These are phyloP conservation scores for Drosophila niveifrons DNA, from an alignment of 2,888 invertebrate species.

Conservation along the genomic window DNA sequence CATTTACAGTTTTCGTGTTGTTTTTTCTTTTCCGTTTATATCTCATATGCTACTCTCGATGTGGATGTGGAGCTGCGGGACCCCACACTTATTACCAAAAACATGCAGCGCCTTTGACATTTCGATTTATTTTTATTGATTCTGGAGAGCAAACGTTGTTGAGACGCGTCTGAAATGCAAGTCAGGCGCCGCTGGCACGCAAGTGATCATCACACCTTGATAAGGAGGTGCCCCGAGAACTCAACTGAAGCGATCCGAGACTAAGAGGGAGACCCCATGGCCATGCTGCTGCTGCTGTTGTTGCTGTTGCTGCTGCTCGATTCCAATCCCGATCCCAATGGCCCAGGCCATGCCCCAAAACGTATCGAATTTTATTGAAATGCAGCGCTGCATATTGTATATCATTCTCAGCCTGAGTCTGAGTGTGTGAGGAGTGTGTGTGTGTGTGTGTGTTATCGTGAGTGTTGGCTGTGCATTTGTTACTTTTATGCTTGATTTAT, in stretches of 20 bases:
- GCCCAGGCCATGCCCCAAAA: conserved; percentile 54
- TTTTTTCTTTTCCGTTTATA: conserved; percentile 1
- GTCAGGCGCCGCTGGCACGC: conserved; percentile 82
- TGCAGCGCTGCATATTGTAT: conserved; percentile 57
- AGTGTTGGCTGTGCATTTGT: conserved; percentile 80
- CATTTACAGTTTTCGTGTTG: conserved; percentile 64
- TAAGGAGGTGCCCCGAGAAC: conserved; percentile 44
- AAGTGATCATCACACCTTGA: conserved; percentile 82
- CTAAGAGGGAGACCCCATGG: background rate
- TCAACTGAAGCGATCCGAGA: background rate
- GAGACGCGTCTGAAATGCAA: conserved; percentile 74
- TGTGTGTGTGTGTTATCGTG: conserved; percentile 65
- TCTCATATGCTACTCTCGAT: background rate
- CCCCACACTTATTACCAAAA: conserved; percentile 69
- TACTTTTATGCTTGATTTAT: conserved; percentile 81
- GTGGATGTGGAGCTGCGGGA: conserved; percentile 61
- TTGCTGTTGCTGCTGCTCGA: background rate
- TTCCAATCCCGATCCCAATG: background rate
- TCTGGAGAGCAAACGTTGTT: conserved; percentile 50
- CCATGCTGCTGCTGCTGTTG: background rate
- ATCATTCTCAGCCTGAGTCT: conserved; percentile 21
- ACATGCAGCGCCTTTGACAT: conserved; percentile 77
- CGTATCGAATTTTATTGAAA: conserved; percentile 82
- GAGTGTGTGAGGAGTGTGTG: conserved; percentile 18
- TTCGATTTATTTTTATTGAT: conserved; percentile 82